Percentiles rank a stretch among this genome's conserved stretches.
phyloP scores from a whole-genome alignment of 2,888 invertebrate species.

The Machimus atricapillus region DNA sequence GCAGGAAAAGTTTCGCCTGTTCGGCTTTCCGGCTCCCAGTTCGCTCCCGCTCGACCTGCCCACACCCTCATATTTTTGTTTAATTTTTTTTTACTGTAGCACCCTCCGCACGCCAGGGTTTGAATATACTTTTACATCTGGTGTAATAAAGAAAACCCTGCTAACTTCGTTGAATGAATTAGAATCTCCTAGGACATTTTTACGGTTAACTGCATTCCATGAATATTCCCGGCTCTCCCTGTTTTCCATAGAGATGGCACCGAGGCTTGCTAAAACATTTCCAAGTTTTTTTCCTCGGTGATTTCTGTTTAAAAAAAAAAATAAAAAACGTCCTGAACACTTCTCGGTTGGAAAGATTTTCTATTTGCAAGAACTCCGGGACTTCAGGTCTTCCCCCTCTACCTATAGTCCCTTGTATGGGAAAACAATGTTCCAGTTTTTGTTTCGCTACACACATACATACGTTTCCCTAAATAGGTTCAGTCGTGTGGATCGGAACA shows the following conservation, averaged over 20 bases:
- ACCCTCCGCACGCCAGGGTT: background rate
- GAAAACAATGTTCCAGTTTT: background rate
- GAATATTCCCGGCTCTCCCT: conserved; percentile 14
- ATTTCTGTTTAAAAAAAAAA: background rate
- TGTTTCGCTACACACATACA: background rate
- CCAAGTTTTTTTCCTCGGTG: background rate
- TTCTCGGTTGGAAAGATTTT: background rate
- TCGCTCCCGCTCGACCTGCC: background rate
- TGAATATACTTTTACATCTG: background rate
- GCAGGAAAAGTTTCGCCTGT: background rate
- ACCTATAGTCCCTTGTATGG: background rate
- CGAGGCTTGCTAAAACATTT: background rate
- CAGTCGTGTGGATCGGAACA: background rate
- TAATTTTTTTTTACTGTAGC: background rate
- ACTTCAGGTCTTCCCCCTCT: background rate
- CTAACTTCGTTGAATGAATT: conserved; percentile 24
- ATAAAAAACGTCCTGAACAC: background rate
- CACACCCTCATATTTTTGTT: background rate
- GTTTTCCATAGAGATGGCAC: conserved; percentile 7
- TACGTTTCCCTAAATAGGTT: background rate
- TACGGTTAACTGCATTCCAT: conserved; percentile 38
- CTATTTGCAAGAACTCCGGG: background rate
- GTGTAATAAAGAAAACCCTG: conserved; percentile 26
- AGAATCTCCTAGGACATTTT: conserved; percentile 37
- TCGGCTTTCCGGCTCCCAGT: background rate